phyloP scores from a whole-genome alignment of 2,113 vertebrate genomes.

The Anser cygnoides region DNA sequence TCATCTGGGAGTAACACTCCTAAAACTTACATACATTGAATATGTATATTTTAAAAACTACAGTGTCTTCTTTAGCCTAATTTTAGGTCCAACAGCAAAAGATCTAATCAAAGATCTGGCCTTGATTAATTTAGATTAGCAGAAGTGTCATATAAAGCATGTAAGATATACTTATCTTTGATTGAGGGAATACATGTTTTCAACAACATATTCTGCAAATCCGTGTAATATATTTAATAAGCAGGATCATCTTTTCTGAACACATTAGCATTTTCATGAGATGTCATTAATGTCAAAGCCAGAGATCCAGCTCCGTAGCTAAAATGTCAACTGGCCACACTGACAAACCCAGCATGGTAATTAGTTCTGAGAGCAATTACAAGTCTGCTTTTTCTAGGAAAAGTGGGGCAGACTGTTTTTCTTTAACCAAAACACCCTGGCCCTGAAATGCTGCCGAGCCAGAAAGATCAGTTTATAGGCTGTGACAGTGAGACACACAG shows the following conservation, averaged over 20 bases:
- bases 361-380: background rate
- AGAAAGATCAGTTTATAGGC: background rate
- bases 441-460: background rate
- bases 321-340: background rate
- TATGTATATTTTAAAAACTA: rapidly evolving
- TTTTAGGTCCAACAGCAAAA: background rate
- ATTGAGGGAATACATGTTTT: background rate
- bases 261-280: background rate
- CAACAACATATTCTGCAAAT: background rate
- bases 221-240: background rate
- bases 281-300: background rate
- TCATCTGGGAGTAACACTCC: background rate
- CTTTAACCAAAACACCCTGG: background rate
- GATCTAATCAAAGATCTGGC: background rate
- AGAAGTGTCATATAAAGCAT: background rate
- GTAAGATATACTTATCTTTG: background rate
- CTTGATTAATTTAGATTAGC: background rate
- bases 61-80: background rate
- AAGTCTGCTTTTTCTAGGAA: background rate
- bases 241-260: background rate
- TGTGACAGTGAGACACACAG: background rate
- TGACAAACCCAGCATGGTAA: background rate
- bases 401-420: background rate
- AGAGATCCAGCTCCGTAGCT: background rate
- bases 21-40: background rate